Base-by-base conservation (phyloP, 2,888 invertebrate species). In the Tricholauxania praeusta region DNA sequence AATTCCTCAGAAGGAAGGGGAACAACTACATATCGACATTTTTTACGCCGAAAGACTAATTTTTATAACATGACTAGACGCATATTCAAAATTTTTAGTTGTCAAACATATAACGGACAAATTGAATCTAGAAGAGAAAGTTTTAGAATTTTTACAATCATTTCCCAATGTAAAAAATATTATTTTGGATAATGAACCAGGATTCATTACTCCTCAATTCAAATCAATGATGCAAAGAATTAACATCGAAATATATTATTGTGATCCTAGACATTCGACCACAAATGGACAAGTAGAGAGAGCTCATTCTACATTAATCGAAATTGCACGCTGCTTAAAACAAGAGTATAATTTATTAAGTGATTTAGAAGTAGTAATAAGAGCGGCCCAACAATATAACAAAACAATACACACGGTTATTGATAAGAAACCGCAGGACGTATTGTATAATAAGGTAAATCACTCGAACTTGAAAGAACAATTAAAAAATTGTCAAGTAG, bases 1-100 rank as follows among this genome's bases (percentile, higher is more conserved):
- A 57, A 78, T 75, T 71, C 75, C 74, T n/a, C 22, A 70, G n/a
- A 71, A 63, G 55, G 74, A 75, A 52, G 73, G 75, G 48, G 74
- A 78, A 55, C 57, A 71, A 12, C 47, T 75, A 6, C 55, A 75
- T 52, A 22, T 75, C 15, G 76, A 76, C 12, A 72, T 76, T 22
- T 77, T 77, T 53, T 73, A 39, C 22, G 76, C 71, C 8, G 52
- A 72, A 67, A 69, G 63, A 62, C 14, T 74, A 52, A 75, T 72
- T 71, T 75, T 72, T 53, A 17, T 73, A n/a, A 71, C 71, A 1
- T 68, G 65, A 17, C 62, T 75, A 48, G 66, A 72, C 48, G 72
- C 72, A 39, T 75, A 77, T 74, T 74, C 70, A 6, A 77, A 73
- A 67, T 77, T 72, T 67, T 57, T 75, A 7, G 48, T 72, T 55